Percentiles rank a stretch among this genome's conserved stretches.
Conservation (phyloP, 2,888 invertebrate genomes). For the Saturnia japonica region DNA sequence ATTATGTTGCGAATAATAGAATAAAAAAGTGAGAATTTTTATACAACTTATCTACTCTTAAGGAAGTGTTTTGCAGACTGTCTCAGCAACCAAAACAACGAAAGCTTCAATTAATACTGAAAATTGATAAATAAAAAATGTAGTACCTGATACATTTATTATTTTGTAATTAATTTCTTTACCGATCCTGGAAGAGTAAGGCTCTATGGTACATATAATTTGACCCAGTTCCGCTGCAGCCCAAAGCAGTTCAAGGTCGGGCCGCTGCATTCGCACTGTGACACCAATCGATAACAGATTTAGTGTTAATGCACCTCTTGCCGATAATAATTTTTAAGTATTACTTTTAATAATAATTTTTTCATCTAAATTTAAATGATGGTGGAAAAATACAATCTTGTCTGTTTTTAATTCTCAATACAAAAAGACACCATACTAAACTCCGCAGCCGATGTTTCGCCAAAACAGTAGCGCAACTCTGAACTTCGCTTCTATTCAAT, state of each 20-base stretch:
- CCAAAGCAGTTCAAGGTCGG: conserved; percentile 42
- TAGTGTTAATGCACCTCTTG: conserved; percentile 8
- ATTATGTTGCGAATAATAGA: no score
- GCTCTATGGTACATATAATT: conserved; percentile 12
- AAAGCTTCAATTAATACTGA: no score
- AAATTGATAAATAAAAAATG: no score
- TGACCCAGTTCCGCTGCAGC: conserved; percentile 33
- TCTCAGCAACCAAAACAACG: no score
- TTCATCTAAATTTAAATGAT: not conserved
- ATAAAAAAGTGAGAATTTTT: no score
- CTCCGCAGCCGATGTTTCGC: no score
- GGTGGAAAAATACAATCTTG: not conserved
- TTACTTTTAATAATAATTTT: not conserved
- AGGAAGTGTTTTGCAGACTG: no score
- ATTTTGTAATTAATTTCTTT: not conserved
- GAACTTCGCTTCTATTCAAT: no score
- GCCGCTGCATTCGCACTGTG: conserved; percentile 19
- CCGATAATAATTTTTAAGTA: not conserved
- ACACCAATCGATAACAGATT: conserved; percentile 22
- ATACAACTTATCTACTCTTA: no score
- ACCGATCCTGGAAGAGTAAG: not conserved
- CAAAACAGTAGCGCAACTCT: no score
- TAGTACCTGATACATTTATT: no score
- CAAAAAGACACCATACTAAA: no score
- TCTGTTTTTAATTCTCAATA: not conserved